Evolutionary conservation across 1,140 invertebrate genomes (phyloP).

Genomic region (Agrilus planipennis): DNA sequence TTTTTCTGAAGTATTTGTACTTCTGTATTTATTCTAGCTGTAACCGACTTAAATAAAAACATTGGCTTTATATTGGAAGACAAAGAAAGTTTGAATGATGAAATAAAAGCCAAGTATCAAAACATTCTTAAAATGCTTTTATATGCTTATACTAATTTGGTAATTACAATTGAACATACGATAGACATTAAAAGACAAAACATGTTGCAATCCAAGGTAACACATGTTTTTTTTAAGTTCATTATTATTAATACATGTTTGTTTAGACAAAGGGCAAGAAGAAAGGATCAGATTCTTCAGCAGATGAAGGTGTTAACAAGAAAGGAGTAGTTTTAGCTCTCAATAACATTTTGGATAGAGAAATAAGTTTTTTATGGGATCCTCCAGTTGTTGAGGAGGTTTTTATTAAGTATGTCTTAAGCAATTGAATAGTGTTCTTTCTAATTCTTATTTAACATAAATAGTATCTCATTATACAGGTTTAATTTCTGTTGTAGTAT

Average conservation of each 20-base stretch:
- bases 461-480: too few relatives aligned
- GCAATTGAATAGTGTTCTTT: conserved; percentile 1
- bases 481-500: conserved; percentile 34
- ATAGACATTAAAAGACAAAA: conserved; percentile 23
- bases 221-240: background rate
- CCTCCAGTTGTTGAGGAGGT: conserved; percentile 59
- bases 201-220: conserved; percentile 35
- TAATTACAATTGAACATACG: conserved; percentile 21
- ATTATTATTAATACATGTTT: background rate
- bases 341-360: conserved; percentile 20
- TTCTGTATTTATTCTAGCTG: conserved; percentile 13
- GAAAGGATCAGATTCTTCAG: too few relatives aligned
- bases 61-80: conserved; percentile 23
- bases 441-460: background rate
- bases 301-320: conserved; percentile 13
- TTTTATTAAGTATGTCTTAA: conserved; percentile 46
- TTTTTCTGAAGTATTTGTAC: background rate
- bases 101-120: conserved; percentile 20
- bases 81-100: conserved; percentile 20
- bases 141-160: conserved; percentile 22
- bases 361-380: conserved; percentile 45
- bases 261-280: too few relatives aligned
- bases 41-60: conserved; percentile 14
- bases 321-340: conserved; percentile 16
- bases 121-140: conserved; percentile 26